Conservation (phyloP, 2,113 vertebrate species). For the Xiphias gladius region DNA sequence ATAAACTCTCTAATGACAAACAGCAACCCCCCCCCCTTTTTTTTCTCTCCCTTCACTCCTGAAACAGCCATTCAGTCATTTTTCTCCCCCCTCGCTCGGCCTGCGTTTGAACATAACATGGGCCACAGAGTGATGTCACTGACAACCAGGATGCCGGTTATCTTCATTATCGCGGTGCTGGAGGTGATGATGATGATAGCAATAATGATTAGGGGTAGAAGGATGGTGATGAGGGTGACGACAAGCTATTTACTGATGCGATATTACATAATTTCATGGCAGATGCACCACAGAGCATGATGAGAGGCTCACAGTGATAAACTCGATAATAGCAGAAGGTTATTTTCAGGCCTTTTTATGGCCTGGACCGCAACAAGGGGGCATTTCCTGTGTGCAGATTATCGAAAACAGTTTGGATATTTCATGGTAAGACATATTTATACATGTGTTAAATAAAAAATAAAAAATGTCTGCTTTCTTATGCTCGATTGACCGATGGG, state of each 20-base stretch:
- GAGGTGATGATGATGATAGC: constrained; percentile 26
- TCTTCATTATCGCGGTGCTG: neutral
- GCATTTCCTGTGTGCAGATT: neutral
- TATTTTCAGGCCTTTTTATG: constrained; percentile 31
- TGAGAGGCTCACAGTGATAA: constrained; percentile 27
- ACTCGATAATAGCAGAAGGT: constrained; percentile 26
- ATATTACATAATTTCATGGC: constrained; percentile 61
- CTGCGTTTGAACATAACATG: constrained; percentile 18
- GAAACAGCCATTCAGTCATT: neutral
- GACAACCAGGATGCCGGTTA: constrained; percentile 13
- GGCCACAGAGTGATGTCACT: constrained; percentile 21
- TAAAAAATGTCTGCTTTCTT: neutral
- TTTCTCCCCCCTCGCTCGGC: neutral
- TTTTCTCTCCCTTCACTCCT: neutral
- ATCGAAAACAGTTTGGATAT: neutral
- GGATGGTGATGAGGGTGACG: constrained; percentile 23
- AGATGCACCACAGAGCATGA: constrained; percentile 37
- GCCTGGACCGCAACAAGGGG: constrained; percentile 1
- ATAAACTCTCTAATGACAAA: constrained; percentile 55
- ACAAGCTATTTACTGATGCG: constrained; percentile 61
- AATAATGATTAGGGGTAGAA: constrained; percentile 5
- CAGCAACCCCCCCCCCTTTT: neutral
- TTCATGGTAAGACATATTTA: neutral
- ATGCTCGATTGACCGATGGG: neutral
- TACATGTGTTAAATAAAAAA: too few relatives aligned